These are phyloP conservation scores for Acronicta alni DNA, from an alignment of 2,888 invertebrate species.

Conservation along the genomic window DNA sequence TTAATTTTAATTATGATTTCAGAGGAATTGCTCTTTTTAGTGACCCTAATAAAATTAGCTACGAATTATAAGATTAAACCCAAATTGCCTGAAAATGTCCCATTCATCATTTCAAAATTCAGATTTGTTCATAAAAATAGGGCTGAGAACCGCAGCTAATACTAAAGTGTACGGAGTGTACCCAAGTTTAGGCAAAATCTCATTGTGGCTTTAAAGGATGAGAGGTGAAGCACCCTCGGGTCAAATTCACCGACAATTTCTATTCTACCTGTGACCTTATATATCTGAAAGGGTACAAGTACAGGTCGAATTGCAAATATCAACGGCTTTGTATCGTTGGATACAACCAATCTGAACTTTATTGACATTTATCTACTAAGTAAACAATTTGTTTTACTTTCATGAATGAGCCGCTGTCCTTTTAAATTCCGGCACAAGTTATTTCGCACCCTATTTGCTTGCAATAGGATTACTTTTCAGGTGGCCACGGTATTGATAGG, in stretches of 20 bases:
- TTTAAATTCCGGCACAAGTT: slow-evolving; percentile 23
- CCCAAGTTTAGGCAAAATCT: slow-evolving; percentile 6
- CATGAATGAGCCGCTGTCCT: slow-evolving; percentile 59
- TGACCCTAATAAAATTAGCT: too few species aligned
- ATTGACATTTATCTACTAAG: slow-evolving; percentile 64
- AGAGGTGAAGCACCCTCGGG: slow-evolving; percentile 18
- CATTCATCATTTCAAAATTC: slow-evolving; percentile 11
- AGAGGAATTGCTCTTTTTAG: too few species aligned
- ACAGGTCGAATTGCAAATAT: slow-evolving; percentile 52
- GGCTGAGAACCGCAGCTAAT: background rate
- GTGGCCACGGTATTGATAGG: slow-evolving; percentile 17
- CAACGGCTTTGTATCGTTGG: slow-evolving; percentile 35
- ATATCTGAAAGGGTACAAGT: slow-evolving; percentile 39
- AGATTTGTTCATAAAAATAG: slow-evolving; percentile 7
- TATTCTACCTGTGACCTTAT: slow-evolving; percentile 37
- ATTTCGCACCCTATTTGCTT: slow-evolving; percentile 52
- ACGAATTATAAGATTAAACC: too few species aligned
- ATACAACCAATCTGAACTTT: slow-evolving; percentile 60
- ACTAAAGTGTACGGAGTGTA: slow-evolving; percentile 1
- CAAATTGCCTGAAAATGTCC: too few species aligned
- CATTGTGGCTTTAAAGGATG: slow-evolving; percentile 13
- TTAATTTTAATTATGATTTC: too few species aligned
- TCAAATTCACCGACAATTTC: slow-evolving; percentile 26
- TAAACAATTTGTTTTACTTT: slow-evolving; percentile 68
- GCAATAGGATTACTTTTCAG: slow-evolving; percentile 40